Base-by-base conservation (phyloP, 1,140 invertebrate genomes). In the Ditylenchus dipsaci region DNA sequence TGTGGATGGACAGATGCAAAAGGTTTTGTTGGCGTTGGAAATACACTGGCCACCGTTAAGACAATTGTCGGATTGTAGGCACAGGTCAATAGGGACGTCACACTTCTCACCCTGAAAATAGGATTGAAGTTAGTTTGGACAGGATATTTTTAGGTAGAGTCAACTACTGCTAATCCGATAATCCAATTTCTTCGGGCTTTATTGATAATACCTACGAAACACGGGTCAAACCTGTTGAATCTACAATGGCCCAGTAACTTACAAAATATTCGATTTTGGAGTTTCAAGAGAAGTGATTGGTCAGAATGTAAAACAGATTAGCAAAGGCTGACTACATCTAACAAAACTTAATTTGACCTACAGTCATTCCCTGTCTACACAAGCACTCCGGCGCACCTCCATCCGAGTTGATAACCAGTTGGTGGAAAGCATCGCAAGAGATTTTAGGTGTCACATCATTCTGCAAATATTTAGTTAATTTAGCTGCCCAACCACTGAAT, bases 1-100 rank as follows among this genome's bases (percentile, higher is more conserved):
- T 29, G n/a, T 61, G 7, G 59, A 61, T 19, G 59, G 59, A 61
- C 59, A 61, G 27, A 61, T 61, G 59, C 59, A 61, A 61, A 61
- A 61, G 8, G 29, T 30, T n/a, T 29, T 19, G 29, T 61, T 61
- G 29, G 27, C n/a, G n/a, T 61, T 61, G 7, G 59, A 61, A 19
- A 61, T 29, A 27, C 59, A 61, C 59, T 61, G 19, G 17, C 59
- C 59, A 21, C 59, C 59, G 29, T 61, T 61, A 3, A 45, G 3
- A 17, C 59, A 61, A 17, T 21, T 17, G n/a, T 53, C 15, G 23
- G 49, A 53, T 21, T 26, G n/a, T 19, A 7, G n/a, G 49, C 49
- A 53, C 23, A 53, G 23, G 23, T 53, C 49, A 26, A 53, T 53
- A 8, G 27, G 59, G 17, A 30, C 15, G 29, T 61, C 27, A 27